Evolutionary conservation across 2,797 vertebrate species (phyloP).

Genomic region (Crenichthys baileyi): DNA sequence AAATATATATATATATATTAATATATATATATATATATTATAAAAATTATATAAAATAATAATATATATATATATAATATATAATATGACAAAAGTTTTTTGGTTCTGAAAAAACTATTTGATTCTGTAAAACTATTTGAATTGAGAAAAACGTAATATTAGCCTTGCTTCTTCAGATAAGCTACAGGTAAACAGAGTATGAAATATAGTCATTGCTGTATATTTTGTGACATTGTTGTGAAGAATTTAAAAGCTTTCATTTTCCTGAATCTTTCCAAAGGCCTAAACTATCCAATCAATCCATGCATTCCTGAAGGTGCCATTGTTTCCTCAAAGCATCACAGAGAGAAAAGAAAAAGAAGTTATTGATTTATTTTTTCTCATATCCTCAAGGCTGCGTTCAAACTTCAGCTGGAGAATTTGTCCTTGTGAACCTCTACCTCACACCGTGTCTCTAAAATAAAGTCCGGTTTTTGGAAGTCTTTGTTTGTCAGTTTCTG

Average conservation of each 20-base stretch:
- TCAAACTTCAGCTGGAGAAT: not conserved
- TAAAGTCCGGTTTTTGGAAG: not conserved
- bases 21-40: too few species aligned
- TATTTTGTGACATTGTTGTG: not conserved
- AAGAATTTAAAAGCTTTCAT: not conserved
- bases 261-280: not conserved
- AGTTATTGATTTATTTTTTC: not conserved
- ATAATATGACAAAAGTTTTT: too few species aligned
- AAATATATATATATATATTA: too few species aligned
- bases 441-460: not conserved
- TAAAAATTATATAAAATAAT: too few species aligned
- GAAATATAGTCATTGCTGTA: not conserved
- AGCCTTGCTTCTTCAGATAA: not conserved
- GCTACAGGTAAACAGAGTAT: not conserved
- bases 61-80: too few species aligned
- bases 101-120: too few species aligned
- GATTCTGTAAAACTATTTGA: not conserved
- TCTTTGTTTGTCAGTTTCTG: not conserved
- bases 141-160: not conserved
- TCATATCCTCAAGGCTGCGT: not conserved
- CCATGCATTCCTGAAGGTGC: not conserved
- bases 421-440: not conserved
- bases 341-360: not conserved
- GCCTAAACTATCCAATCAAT: not conserved
- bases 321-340: not conserved